Base-by-base conservation (phyloP, 2,113 vertebrate species). In the Leptodactylus fuscus region DNA sequence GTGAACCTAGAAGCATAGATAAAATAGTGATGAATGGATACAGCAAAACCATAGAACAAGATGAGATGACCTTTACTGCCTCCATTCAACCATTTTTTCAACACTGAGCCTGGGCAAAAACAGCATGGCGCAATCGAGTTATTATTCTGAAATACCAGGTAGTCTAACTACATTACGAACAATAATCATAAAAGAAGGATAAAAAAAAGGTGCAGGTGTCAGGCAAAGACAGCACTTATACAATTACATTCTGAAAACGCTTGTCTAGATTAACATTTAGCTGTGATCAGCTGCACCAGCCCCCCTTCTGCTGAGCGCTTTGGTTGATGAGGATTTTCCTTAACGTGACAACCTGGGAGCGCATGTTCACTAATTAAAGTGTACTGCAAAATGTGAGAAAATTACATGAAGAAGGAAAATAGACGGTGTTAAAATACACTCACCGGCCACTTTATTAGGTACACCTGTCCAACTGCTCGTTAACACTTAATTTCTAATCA, bases 21-120 rank as follows among this genome's bases (percentile, higher is more conserved):
- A 46, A n/a, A 69, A 75, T 29, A 48, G 71, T 74, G 71, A 75
- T 75, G n/a, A 75, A 29, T 48, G 24, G 44, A 49, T 34, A 75
- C 44, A 48, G 44, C n/a, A 24, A 24, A 49, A 24, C 1, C 49
- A 73, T 49, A 49, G 44, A 13, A 27, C n/a, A 75, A 27, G 44
- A 29, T 75, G 15, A 48, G 5, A 48, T 29, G 71, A 75, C 71
- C 24, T 27, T 46, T 18, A 75, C 38, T 75, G 71, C 22, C 13
- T 27, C 71, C 12, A 24, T 27, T n/a, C n/a, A 2, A 13, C 67
- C 41, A 74, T 74, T 44, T n/a, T 71, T 20, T 18, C 4, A 38
- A 70, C 12, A 20, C 22, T 3, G 2, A 9, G 32, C n/a, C 8
- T 22, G 22, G 36, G 36, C 22, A n/a, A 44, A 71, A 71, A n/a